Evolutionary conservation across 2,888 invertebrate species (phyloP), one percentile per base, ranked within the genome.

Genomic region (Drosophila anomelani): DNA sequence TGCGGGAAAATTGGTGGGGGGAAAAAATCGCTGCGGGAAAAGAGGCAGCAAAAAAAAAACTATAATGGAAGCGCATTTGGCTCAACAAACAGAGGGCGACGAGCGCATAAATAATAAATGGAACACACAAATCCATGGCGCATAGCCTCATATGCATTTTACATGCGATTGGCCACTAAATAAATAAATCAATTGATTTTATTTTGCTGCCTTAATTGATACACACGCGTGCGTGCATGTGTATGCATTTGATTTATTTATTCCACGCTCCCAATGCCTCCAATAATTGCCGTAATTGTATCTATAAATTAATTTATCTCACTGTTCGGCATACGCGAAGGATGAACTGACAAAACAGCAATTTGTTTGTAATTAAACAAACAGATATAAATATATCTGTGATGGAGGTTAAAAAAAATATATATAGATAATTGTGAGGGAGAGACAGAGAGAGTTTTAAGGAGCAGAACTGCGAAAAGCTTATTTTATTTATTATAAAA

Each of bases 281-380:
- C 41, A 23, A 74, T 79, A 85, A 83, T 83, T 85, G 76, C 74
- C 70, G 62, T 79, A 83, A 81, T 85, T 86, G 86, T 71, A 70
- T 72, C 68, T 69, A 77, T 78, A 79, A 83, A 85, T 83, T 79
- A 59, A 85, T 83, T 83, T 79, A 75, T 71, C 72, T 59, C 74
- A 61, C 64, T 64, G 64, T 36, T n/a, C 23, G 29, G 20, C 23
- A 10, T 12, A 32, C 17, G n/a, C 13, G 13, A 20, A 49, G 13
- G 38, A 39, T 59, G 20, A 9, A 51, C 34, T 26, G 32, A 49
- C 51, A 38, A 53, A 58, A 58, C 36, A 17, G 51, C 34, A 53
- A 58, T 59, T 36, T 36, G 36, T 29, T 59, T 55, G 36, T 55
- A 23, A 51, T 51, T 51, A 51, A 51, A 34, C 34, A 15, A 34